Percentiles rank a stretch among this genome's conserved stretches.
phyloP scores from a whole-genome alignment of 2,797 vertebrate species.

The Allobates femoralis region DNA sequence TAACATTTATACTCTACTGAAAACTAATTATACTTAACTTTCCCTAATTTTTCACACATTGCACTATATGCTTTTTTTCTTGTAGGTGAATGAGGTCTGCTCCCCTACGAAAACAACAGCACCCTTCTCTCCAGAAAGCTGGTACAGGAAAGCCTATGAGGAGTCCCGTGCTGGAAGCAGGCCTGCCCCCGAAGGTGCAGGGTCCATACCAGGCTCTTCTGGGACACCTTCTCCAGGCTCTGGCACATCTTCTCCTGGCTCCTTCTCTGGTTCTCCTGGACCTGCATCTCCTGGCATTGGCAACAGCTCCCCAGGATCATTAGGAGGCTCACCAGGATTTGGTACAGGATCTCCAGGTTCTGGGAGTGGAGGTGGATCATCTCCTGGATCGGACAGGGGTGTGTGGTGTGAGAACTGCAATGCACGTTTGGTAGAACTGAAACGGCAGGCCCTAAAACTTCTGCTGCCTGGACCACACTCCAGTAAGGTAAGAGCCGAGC shows the following conservation, averaged over 20 bases:
- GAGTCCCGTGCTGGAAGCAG: constrained; percentile 85
- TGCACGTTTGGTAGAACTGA: constrained; percentile 88
- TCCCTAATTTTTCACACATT: background rate
- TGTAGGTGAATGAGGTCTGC: constrained; percentile 85
- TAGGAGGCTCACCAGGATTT: constrained; percentile 89
- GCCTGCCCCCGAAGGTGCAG: constrained; percentile 87
- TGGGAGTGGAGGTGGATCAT: constrained; percentile 80
- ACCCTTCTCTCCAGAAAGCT: constrained; percentile 90
- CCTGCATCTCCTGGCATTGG: constrained; percentile 92
- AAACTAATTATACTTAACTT: too few relatives aligned
- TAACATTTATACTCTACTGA: too few relatives aligned
- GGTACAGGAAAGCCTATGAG: constrained; percentile 93
- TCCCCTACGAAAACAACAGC: constrained; percentile 91
- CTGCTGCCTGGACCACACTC: constrained; percentile 88
- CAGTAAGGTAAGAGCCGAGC: constrained; percentile 81
- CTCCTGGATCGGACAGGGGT: constrained; percentile 85
- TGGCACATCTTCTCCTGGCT: constrained; percentile 90
- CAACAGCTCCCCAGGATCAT: constrained; percentile 89
- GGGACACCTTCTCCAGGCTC: constrained; percentile 84
- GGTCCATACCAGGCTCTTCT: constrained; percentile 81
- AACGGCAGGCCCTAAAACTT: constrained; percentile 89
- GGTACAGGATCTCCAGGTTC: constrained; percentile 82
- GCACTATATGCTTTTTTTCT: constrained; percentile 1
- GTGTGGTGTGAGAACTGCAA: constrained; percentile 92
- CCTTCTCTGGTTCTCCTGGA: constrained; percentile 90